These are phyloP conservation scores for Gorsachius magnificus DNA, from an alignment of 2,797 vertebrate species.

Conservation along the genomic window DNA sequence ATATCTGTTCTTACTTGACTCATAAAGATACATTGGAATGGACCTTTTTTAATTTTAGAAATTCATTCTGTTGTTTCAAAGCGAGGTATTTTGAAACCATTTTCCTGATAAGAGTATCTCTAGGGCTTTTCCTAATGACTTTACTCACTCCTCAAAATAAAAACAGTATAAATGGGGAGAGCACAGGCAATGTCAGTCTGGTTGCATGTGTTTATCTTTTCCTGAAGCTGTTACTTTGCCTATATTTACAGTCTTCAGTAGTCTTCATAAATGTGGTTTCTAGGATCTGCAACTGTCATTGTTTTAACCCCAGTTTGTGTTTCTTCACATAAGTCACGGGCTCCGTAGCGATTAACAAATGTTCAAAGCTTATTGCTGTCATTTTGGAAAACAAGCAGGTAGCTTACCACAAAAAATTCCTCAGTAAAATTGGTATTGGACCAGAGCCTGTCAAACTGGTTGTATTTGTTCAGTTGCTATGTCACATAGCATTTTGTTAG, in stretches of 20 bases:
- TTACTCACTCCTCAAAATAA: background rate
- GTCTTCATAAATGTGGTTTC: background rate
- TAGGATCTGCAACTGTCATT: background rate
- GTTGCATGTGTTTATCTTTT: background rate
- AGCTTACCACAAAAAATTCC: background rate
- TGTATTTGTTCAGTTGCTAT: background rate
- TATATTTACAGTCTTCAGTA: background rate
- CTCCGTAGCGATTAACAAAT: background rate
- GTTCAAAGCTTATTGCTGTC: background rate
- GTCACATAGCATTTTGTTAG: background rate
- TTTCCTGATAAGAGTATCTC: background rate
- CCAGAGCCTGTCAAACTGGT: background rate
- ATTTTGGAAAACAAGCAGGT: background rate
- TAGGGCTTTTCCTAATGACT: background rate
- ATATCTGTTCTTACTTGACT: background rate
- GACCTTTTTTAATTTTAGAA: background rate
- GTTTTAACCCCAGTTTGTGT: background rate
- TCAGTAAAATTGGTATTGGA: background rate
- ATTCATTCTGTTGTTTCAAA: background rate
- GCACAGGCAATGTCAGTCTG: background rate
- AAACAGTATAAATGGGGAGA: background rate
- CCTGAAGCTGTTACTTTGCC: background rate
- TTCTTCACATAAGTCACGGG: background rate
- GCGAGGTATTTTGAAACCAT: background rate
- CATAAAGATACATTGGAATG: background rate